phyloP scores from a whole-genome alignment of 2,797 vertebrate species.

The Coregonus suidteri region DNA sequence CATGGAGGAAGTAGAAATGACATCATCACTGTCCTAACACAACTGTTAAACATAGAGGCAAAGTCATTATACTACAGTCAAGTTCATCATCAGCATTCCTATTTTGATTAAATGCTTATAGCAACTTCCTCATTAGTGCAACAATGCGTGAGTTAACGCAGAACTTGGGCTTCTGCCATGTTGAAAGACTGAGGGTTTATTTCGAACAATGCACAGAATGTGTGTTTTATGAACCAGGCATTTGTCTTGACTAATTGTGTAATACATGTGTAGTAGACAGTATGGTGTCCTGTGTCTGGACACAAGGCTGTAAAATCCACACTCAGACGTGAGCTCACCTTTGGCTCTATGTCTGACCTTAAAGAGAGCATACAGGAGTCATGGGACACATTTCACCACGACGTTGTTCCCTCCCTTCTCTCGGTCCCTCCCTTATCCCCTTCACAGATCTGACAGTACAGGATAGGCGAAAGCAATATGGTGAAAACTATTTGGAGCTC shows the following conservation, averaged over 20 bases:
- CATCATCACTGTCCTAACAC: neutral
- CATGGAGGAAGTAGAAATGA: neutral
- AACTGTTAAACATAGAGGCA: neutral
- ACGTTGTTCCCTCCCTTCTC: neutral
- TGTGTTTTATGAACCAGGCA: neutral
- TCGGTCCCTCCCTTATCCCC: neutral
- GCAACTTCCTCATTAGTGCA: neutral
- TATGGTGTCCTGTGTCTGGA: neutral
- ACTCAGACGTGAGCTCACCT: constrained; percentile 7
- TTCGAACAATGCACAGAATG: neutral
- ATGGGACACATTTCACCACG: neutral
- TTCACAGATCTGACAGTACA: neutral
- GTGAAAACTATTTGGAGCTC: neutral
- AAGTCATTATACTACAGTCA: neutral
- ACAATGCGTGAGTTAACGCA: neutral
- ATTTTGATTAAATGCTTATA: neutral
- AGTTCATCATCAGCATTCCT: neutral
- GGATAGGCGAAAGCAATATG: neutral
- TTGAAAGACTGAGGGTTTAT: neutral
- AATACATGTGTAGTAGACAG: neutral
- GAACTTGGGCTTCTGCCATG: neutral
- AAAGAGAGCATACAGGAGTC: constrained; percentile 1
- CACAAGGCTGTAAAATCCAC: constrained; percentile 25
- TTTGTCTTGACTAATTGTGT: neutral
- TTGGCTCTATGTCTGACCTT: neutral